Conservation (phyloP, 2,797 vertebrate species). For the Gambusia yucatana region DNA sequence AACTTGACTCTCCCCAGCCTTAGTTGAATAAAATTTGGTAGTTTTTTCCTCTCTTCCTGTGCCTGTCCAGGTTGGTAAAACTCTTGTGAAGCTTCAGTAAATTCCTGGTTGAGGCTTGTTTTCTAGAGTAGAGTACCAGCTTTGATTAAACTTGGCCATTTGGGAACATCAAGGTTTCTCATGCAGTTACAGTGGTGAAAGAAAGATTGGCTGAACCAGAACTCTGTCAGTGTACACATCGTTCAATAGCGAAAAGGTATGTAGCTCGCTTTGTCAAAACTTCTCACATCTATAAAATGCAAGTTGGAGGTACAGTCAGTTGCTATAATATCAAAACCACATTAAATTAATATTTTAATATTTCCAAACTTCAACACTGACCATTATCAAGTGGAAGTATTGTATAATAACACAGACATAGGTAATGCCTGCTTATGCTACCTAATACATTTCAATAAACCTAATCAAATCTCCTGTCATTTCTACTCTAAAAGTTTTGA, state of each 20-base stretch:
- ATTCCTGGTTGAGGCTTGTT: not conserved
- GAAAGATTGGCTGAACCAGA: not conserved
- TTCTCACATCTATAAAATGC: not conserved
- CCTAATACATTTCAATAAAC: not conserved
- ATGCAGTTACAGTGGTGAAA: not conserved
- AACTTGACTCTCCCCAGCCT: not conserved
- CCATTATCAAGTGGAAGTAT: not conserved
- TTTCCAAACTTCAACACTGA: not conserved
- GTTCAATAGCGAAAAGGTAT: not conserved
- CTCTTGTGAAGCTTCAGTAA: not conserved
- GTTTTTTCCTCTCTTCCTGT: not conserved
- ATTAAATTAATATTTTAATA: not conserved
- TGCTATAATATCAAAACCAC: too few relatives aligned
- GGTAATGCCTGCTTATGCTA: not conserved
- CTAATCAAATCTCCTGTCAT: not conserved
- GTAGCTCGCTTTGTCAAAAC: not conserved
- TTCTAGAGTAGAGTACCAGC: not conserved
- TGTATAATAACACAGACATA: not conserved
- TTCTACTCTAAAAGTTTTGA: not conserved
- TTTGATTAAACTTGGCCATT: not conserved
- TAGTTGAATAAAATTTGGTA: not conserved
- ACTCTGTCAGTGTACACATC: not conserved
- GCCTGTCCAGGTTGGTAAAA: not conserved
- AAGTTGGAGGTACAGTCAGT: not conserved
- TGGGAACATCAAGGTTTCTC: not conserved